phyloP scores from a whole-genome alignment of 2,797 vertebrate species.

The Anas bernieri region DNA sequence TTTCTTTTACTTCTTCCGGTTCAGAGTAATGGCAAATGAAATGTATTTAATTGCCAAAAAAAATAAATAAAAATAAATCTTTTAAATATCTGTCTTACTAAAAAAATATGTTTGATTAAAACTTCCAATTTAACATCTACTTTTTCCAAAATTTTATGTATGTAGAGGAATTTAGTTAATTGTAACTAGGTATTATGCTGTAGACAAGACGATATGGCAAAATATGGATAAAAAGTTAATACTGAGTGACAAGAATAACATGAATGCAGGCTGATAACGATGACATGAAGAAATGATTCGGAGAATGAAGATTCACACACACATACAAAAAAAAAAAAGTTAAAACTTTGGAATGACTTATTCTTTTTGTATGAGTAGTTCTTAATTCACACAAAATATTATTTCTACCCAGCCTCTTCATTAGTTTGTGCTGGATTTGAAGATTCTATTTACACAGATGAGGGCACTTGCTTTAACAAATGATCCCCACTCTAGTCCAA shows the following conservation, averaged over 20 bases:
- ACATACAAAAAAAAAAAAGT: background rate
- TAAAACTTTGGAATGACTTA: rapidly evolving
- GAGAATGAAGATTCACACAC: background rate
- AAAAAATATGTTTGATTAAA: background rate
- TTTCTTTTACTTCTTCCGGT: background rate
- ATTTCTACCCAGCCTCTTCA: background rate
- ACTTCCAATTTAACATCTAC: background rate
- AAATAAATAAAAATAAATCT: no score
- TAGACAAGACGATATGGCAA: background rate
- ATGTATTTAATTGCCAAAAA: background rate
- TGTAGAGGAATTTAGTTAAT: background rate
- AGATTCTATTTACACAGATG: background rate
- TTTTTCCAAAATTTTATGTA: background rate
- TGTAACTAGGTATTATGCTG: background rate
- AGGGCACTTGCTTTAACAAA: background rate
- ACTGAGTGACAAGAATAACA: background rate
- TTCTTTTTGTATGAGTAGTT: background rate
- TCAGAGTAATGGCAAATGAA: background rate
- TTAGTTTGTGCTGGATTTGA: background rate
- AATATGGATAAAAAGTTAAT: background rate
- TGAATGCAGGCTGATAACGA: background rate
- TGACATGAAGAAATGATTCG: background rate
- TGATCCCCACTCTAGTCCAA: background rate
- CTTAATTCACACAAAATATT: background rate
- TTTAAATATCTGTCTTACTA: background rate